Percentiles rank a stretch among this genome's conserved stretches.
Evolutionary conservation across 2,113 vertebrate species (phyloP).

Genomic region (Verasper variegatus): DNA sequence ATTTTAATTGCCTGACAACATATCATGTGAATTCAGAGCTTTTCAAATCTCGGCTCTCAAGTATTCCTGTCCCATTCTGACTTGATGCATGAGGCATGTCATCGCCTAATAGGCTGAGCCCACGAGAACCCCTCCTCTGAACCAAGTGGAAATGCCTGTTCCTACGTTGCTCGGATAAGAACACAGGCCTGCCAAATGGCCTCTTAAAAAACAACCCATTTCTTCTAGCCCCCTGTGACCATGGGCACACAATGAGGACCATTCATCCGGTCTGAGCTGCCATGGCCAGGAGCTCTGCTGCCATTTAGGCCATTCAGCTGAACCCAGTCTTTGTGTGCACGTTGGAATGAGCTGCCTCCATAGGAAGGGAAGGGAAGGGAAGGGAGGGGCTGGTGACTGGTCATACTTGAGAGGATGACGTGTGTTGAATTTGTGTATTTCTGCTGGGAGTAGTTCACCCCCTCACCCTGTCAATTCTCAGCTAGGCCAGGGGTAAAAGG

Average conservation of each 20-base stretch:
- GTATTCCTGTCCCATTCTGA: not conserved
- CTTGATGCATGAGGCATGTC: slow-evolving; percentile 30
- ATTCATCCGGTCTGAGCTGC: slow-evolving; percentile 76
- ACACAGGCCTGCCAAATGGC: slow-evolving; percentile 73
- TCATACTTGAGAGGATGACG: slow-evolving; percentile 59
- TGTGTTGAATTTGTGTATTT: slow-evolving; percentile 22
- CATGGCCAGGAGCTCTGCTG: slow-evolving; percentile 74
- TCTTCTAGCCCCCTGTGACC: slow-evolving; percentile 77
- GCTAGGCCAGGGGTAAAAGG: slow-evolving; percentile 28
- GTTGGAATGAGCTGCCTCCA: slow-evolving; percentile 68
- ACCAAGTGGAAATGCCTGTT: slow-evolving; percentile 73
- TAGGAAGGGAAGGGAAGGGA: slow-evolving; percentile 41
- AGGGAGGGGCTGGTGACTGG: slow-evolving; percentile 46
- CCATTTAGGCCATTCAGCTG: slow-evolving; percentile 78
- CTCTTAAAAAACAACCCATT: slow-evolving; percentile 77
- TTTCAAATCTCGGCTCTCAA: slow-evolving; percentile 4
- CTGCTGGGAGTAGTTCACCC: slow-evolving; percentile 17
- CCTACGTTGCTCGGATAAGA: slow-evolving; percentile 73
- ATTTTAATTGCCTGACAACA: too few species aligned
- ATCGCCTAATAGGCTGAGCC: slow-evolving; percentile 7
- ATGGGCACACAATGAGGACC: slow-evolving; percentile 80
- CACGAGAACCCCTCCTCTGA: slow-evolving; percentile 47
- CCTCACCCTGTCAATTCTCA: slow-evolving; percentile 8
- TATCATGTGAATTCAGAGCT: not conserved
- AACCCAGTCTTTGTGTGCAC: slow-evolving; percentile 73